phyloP scores from a whole-genome alignment of 2,113 vertebrate genomes.

The Tenrec ecaudatus region DNA sequence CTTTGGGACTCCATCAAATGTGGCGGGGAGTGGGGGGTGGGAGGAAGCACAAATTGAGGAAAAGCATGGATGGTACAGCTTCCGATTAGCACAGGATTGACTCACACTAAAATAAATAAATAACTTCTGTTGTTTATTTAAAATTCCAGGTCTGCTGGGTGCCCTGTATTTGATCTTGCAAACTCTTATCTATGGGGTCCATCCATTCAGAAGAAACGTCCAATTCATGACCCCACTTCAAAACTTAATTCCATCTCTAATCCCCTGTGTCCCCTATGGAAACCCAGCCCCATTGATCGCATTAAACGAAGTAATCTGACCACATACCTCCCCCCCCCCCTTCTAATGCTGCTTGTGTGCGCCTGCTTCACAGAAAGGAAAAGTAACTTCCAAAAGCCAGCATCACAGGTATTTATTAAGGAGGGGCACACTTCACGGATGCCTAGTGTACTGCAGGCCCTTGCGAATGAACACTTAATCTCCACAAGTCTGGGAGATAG shows the following conservation, averaged over 20 bases:
- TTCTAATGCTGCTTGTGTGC: neutral
- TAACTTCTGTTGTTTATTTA: neutral
- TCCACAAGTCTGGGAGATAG: neutral
- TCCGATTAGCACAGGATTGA: neutral
- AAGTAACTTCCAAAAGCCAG: conserved; percentile 29
- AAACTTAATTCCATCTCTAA: conserved; percentile 56
- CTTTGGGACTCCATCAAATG: conserved; percentile 28
- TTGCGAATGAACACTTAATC: neutral
- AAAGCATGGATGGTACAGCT: neutral
- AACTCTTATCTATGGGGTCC: neutral
- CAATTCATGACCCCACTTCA: neutral
- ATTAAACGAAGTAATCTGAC: conserved; percentile 51
- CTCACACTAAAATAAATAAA: neutral
- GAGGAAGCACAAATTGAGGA: neutral
- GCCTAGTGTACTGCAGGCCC: neutral
- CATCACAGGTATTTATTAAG: neutral
- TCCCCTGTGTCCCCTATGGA: conserved; percentile 53
- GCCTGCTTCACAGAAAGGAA: conserved; percentile 20
- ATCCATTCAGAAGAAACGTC: conserved; percentile 63
- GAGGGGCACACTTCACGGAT: neutral
- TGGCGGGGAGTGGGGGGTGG: too few species aligned
- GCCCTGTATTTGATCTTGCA: neutral
- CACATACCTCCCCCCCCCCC: neutral
- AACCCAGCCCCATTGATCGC: conserved; percentile 20
- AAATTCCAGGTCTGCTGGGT: neutral